Evolutionary conservation across 2,113 vertebrate genomes (phyloP), one percentile per base, ranked within the genome.

Genomic region (Nestor notabilis): DNA sequence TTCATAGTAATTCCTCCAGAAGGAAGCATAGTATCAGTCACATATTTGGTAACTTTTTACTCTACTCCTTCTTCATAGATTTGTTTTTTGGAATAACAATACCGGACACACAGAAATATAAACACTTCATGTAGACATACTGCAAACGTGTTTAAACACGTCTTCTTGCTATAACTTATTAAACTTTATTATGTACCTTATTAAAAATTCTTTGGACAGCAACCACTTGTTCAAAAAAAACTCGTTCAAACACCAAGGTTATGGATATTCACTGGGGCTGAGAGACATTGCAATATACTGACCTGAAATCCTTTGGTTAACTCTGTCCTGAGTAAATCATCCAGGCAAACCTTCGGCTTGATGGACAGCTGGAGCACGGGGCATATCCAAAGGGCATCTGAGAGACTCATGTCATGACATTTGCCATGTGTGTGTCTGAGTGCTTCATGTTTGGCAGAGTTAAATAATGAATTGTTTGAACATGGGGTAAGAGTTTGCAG

Each of bases 131-230:
- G 93, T 87, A 89, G 81, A 86, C 76, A 46, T 46, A 28, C 27
- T 63, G 63, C 79, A 93, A 81, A 53, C 60, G 14, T 82, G 79
- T 83, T 95, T 81, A 81, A 94, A 83, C 76, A 75, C 0, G 25
- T 47, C 79, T 89, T 46, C 60, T 94, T 81, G 72, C 37, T 92
- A 75, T 58, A 90, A 14, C 52, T 84, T 83, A 81, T 88, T 83
- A 92, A 93, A 94, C 68, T 91, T 94, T 72, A 90, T 85, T 93
- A 83, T 21, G 41, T 39, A 88, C 41, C 68, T 93, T 86, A 95
- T 87, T 95, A 95, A 91, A 94, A 80, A 81, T 80, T 75, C 71
- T 86, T 88, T 86, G 49, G 84, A 81, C 53, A 74, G 75, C 49
- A 83, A 43, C 55, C 55, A 58, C 21, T 35, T 58, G 56, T 15